phyloP scores from a whole-genome alignment of 2,888 invertebrate genomes.

The Atethmia centrago region DNA sequence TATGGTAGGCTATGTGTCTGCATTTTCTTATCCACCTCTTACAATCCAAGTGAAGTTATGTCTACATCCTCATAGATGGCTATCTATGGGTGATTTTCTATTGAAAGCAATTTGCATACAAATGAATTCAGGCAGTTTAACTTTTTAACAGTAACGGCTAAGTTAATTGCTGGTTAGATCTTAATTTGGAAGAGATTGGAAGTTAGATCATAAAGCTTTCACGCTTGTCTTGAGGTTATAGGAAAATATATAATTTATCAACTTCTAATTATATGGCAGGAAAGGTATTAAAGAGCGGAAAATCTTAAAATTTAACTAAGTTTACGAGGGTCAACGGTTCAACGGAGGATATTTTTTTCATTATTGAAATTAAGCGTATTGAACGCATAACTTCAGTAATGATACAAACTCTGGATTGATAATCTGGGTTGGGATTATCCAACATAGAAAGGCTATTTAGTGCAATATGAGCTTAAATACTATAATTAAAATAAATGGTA shows the following conservation, averaged over 20 bases:
- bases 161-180: constrained; percentile 59
- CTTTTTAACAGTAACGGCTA: constrained; percentile 54
- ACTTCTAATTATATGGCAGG: constrained; percentile 2
- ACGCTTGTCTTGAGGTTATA: constrained; percentile 30
- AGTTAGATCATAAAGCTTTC: constrained; percentile 37
- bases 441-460: neutral
- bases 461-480: too few relatives aligned
- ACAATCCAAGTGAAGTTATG: constrained; percentile 43
- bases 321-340: neutral
- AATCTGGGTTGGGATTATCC: too few relatives aligned
- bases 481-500: neutral
- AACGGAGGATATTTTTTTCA: too few relatives aligned
- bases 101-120: constrained; percentile 70
- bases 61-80: constrained; percentile 59
- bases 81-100: constrained; percentile 62
- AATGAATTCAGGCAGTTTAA: constrained; percentile 67
- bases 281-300: neutral
- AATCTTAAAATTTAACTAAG: neutral
- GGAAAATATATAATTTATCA: constrained; percentile 14
- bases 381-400: too few relatives aligned
- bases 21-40: constrained; percentile 53
- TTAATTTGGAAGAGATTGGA: constrained; percentile 55
- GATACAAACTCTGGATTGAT: too few relatives aligned
- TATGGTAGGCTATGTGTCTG: too few relatives aligned
- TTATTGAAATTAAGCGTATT: too few relatives aligned